Evolutionary conservation across 2,113 vertebrate genomes (phyloP), one percentile per base, ranked within the genome.

Genomic region (Cercopithecus mona): DNA sequence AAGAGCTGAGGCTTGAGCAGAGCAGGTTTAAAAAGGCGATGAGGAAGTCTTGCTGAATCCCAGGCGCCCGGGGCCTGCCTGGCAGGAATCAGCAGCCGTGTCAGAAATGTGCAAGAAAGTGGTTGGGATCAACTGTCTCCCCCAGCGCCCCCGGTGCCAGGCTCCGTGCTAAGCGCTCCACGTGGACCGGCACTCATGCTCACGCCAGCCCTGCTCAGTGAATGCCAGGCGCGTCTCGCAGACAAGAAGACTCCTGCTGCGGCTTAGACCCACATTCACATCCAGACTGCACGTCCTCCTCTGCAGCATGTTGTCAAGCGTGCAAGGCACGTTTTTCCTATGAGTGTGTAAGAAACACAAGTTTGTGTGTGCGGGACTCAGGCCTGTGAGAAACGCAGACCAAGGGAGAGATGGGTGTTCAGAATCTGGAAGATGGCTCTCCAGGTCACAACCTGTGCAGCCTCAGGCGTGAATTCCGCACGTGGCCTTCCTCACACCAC

Each of bases 191-290:
- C 55, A 75, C 2, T 10, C 23, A 12, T 2, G 52, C 35, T 61
- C 52, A 32, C 0, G 1, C 16, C 27, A n/a, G 1, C 8, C 2
- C 50, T 4, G 13, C n/a, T 48, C 5, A 3, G 32, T 0, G 35
- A 70, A 70, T 7, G 17, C 59, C 64, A 64, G 57, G 57, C 6
- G 17, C 25, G 0, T 64, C 4, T 89, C 30, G 18, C 32, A 1
- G 83, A 23, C 13, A 35, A 52, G 94, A 72, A 72, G 55, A 50
- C 3, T 18, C 16, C 16, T 43, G 57, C 59, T 38, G 2, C 1
- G 27, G 40, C 25, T 76, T 66, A 64, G 45, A 57, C 20, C n/a
- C 52, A 72, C 70, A 35, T 18, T 82, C 23, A 0, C 6, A 35
- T 76, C 82, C 89, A 38, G 30, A n/a, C 52, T 52, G 23, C 59